These are phyloP conservation scores for Mixornis gularis DNA, from an alignment of 2,113 vertebrate genomes.

Conservation along the genomic window DNA sequence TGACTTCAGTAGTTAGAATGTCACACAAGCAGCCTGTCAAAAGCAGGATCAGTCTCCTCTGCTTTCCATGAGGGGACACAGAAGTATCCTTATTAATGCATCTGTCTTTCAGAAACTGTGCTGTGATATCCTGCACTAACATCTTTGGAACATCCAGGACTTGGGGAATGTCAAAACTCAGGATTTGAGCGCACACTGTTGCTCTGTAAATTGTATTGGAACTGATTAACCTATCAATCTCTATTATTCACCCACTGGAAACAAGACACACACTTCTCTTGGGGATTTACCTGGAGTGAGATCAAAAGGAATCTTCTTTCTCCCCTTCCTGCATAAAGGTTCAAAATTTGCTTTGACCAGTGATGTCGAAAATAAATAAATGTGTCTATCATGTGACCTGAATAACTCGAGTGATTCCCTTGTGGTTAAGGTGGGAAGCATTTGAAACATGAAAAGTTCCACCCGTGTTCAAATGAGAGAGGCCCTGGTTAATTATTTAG, in stretches of 20 bases:
- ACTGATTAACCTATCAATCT: constrained; percentile 37
- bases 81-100: not conserved
- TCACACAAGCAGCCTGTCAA: not conserved
- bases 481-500: constrained; percentile 51
- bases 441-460: constrained; percentile 39
- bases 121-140: not conserved
- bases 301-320: constrained; percentile 13
- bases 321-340: not conserved
- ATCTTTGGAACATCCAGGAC: not conserved
- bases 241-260: not conserved
- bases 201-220: not conserved
- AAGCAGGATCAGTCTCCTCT: not conserved
- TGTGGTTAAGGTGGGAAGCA: not conserved
- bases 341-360: not conserved
- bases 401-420: not conserved
- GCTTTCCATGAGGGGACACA: not conserved
- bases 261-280: not conserved
- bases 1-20: not conserved
- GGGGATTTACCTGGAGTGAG: not conserved
- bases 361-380: not conserved
- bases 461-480: constrained; percentile 1
- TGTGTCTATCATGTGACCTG: not conserved
- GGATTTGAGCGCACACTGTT: not conserved
- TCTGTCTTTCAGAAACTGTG: not conserved
- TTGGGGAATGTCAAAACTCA: not conserved